Conservation (phyloP, 2,888 invertebrate genomes). For the Trileptium ribeirensis region DNA sequence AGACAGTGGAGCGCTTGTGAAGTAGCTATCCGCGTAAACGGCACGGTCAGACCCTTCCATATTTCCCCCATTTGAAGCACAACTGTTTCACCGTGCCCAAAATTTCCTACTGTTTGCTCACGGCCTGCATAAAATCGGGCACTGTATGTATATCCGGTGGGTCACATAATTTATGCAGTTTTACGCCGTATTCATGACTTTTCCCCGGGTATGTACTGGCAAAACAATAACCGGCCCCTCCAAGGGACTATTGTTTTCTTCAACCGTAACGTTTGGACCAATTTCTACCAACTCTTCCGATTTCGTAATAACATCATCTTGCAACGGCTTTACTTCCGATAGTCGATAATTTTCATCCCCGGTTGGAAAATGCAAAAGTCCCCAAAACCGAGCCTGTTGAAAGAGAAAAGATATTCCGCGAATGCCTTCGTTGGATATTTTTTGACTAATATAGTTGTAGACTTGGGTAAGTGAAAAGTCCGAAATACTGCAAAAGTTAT, state of each 20-base stretch:
- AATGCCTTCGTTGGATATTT: too few relatives aligned
- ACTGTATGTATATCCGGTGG: too few relatives aligned
- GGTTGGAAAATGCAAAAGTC: too few relatives aligned
- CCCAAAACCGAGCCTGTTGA: too few relatives aligned
- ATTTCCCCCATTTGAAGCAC: neutral
- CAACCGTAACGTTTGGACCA: neutral
- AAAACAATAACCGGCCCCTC: neutral
- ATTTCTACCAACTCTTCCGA: too few relatives aligned
- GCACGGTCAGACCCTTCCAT: neutral
- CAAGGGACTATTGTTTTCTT: slow-evolving; percentile 1
- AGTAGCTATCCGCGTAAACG: neutral
- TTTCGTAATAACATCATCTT: too few relatives aligned
- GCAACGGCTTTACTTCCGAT: too few relatives aligned
- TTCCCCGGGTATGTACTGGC: neutral
- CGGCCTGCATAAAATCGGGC: too few relatives aligned
- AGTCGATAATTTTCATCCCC: too few relatives aligned
- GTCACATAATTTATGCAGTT: neutral
- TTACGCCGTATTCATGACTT: neutral
- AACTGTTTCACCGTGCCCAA: too few relatives aligned
- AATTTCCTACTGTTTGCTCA: too few relatives aligned
- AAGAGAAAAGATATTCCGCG: too few relatives aligned
- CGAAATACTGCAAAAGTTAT: neutral
- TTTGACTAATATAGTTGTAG: neutral
- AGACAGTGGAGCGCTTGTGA: neutral
- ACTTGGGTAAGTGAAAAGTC: neutral